Percentiles rank a stretch among this genome's conserved stretches.
Evolutionary conservation across 2,888 invertebrate species (phyloP).

Genomic region (Polylopha cassiicola): DNA sequence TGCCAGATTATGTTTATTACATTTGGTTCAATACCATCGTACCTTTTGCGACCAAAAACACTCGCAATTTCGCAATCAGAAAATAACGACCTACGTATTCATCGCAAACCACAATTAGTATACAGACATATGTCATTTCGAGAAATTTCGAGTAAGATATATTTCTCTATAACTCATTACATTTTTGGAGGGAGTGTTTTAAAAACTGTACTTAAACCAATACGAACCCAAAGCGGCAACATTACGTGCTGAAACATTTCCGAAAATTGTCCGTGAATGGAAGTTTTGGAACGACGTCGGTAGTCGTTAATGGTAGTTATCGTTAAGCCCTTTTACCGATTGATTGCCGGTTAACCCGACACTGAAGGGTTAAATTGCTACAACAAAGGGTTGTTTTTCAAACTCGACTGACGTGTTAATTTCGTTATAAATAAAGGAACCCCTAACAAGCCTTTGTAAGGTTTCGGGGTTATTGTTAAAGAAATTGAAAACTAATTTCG

Average conservation of each 20-base stretch:
- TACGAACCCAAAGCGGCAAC: not conserved
- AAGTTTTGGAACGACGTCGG: conserved; percentile 28
- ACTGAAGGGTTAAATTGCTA: conserved; percentile 45
- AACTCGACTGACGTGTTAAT: conserved; percentile 66
- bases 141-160: no score
- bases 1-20: no score
- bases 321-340: conserved; percentile 44
- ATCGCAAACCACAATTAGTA: no score
- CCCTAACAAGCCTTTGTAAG: conserved; percentile 25
- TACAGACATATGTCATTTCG: no score
- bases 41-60: no score
- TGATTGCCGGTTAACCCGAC: conserved; percentile 53
- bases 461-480: conserved; percentile 19
- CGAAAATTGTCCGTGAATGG: conserved; percentile 5
- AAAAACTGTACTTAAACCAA: not conserved
- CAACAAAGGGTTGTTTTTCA: conserved; percentile 56
- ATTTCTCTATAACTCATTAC: no score
- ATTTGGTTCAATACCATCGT: no score
- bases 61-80: no score
- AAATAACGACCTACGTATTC: no score
- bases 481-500: conserved; percentile 18
- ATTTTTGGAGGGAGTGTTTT: not conserved
- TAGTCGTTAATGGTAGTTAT: conserved; percentile 46
- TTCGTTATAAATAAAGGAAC: conserved; percentile 50
- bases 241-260: conserved; percentile 6